These are phyloP conservation scores for Willisornis vidua DNA, from an alignment of 2,113 vertebrate genomes.

Conservation along the genomic window DNA sequence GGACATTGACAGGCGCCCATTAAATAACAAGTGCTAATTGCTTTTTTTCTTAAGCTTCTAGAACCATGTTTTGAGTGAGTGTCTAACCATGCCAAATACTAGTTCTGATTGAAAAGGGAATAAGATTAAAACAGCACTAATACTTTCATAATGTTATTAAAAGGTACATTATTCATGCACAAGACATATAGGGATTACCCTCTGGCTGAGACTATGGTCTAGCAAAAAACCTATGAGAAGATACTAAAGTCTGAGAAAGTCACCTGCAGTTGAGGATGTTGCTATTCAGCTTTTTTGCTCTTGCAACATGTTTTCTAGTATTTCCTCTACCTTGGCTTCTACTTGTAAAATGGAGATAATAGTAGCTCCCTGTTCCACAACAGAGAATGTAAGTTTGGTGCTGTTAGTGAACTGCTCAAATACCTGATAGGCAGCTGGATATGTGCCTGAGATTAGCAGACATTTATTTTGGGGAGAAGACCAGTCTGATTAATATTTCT, in stretches of 20 bases:
- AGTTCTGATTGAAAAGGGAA: neutral
- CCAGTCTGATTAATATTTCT: neutral
- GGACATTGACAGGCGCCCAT: neutral
- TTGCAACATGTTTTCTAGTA: neutral
- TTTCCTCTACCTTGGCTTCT: neutral
- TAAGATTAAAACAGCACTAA: constrained; percentile 4
- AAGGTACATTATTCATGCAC: neutral
- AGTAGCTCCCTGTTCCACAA: neutral
- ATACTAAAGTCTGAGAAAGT: neutral
- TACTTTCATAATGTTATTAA: neutral
- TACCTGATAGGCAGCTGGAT: neutral
- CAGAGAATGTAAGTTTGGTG: neutral
- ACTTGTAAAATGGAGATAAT: neutral
- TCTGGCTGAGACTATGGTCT: neutral
- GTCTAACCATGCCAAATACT: neutral
- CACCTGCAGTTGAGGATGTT: neutral
- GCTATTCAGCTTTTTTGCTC: neutral
- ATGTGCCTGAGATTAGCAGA: neutral
- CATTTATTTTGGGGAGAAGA: neutral
- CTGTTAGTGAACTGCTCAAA: neutral
- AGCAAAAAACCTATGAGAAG: neutral
- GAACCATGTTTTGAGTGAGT: neutral
- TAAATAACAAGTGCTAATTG: constrained; percentile 46
- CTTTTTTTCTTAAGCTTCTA: neutral
- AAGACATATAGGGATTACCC: neutral